Percentiles rank a stretch among this genome's conserved stretches.
Evolutionary conservation across 2,888 invertebrate genomes (phyloP).

Genomic region (Drosophila mayaguana): DNA sequence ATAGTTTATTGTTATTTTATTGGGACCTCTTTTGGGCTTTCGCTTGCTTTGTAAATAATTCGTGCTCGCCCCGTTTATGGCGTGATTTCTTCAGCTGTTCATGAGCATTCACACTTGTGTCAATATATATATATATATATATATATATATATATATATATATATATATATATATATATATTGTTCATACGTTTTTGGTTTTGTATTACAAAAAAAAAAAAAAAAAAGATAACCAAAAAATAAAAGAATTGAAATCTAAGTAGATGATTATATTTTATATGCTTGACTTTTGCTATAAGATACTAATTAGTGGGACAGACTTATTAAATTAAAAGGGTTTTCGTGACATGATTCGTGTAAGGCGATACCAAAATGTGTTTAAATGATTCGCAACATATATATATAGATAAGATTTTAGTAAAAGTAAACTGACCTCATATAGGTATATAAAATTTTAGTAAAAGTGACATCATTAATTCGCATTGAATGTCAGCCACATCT

Average conservation of each 20-base stretch:
- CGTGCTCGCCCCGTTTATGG: constrained; percentile 78
- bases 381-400: not conserved
- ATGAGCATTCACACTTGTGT: constrained; percentile 6
- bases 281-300: constrained; percentile 15
- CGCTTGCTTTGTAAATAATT: constrained; percentile 80
- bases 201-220: constrained; percentile 14
- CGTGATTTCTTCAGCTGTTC: constrained; percentile 73
- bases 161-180: constrained; percentile 14
- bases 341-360: not conserved
- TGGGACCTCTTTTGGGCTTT: constrained; percentile 78
- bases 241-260: constrained; percentile 21
- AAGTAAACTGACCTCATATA: too few relatives aligned
- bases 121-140: not conserved
- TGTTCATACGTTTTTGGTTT: constrained; percentile 23
- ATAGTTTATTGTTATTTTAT: constrained; percentile 81
- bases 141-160: not conserved
- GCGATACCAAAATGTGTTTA: not conserved
- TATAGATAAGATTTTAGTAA: not conserved
- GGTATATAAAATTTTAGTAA: too few relatives aligned
- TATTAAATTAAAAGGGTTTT: not conserved
- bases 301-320: constrained; percentile 15
- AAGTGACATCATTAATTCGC: too few relatives aligned
- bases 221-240: not conserved
- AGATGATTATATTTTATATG: constrained; percentile 27
- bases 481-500: too few relatives aligned